phyloP scores from a whole-genome alignment of 2,113 vertebrate species.

The Myotis brandtii region DNA sequence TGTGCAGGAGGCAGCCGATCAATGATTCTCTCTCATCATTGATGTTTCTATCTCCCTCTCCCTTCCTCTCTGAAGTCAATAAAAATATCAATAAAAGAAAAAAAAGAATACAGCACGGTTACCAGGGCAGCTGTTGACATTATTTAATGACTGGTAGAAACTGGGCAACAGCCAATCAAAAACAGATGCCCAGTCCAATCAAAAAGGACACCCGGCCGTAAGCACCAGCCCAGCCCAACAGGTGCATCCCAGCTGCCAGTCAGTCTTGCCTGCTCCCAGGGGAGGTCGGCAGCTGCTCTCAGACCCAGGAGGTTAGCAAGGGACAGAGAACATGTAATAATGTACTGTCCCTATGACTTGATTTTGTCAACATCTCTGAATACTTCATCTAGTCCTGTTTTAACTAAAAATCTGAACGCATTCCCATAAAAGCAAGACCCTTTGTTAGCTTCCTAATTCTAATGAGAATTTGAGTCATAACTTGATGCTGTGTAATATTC shows the following conservation, averaged over 20 bases:
- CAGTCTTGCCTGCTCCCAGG: background rate
- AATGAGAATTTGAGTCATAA: background rate
- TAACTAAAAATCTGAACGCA: background rate
- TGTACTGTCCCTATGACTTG: background rate
- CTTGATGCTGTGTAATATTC: background rate
- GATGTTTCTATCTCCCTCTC: no score
- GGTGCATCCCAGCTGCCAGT: slow-evolving; percentile 56
- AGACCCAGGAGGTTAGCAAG: background rate
- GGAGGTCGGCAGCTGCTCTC: background rate
- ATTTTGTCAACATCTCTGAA: background rate
- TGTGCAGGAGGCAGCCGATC: no score
- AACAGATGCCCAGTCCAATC: slow-evolving; percentile 63
- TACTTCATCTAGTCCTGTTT: background rate
- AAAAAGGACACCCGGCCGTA: background rate
- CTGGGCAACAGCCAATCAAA: slow-evolving; percentile 56
- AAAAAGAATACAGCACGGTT: background rate
- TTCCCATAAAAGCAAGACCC: background rate
- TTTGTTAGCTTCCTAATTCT: background rate
- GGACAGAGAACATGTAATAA: background rate
- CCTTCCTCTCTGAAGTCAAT: no score
- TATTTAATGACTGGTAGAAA: slow-evolving; percentile 11
- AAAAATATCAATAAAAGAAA: no score
- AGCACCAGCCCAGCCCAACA: background rate
- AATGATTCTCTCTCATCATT: no score
- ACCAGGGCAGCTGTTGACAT: background rate